phyloP scores from a whole-genome alignment of 2,888 invertebrate species.

The Rhamphomyia laevipes region DNA sequence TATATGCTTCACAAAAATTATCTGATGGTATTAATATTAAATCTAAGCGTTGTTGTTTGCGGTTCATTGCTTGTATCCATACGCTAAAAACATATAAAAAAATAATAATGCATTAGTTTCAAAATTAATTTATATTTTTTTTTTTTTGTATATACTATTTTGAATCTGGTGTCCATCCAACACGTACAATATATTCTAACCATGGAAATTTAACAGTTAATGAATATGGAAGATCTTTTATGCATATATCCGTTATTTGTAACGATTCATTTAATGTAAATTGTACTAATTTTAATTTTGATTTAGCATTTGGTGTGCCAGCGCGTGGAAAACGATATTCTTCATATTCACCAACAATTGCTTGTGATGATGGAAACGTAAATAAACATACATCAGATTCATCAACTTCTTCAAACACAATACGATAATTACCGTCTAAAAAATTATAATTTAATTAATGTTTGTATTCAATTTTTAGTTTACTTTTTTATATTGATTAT shows the following conservation, averaged over 20 bases:
- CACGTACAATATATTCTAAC: constrained; percentile 90
- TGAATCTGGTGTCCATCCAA: constrained; percentile 90
- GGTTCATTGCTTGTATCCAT: constrained; percentile 83
- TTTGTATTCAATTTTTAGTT: too few species aligned
- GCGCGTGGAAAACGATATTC: constrained; percentile 78
- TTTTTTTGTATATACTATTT: constrained; percentile 54
- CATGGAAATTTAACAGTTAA: constrained; percentile 76
- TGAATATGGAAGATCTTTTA: constrained; percentile 62
- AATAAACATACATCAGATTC: constrained; percentile 85
- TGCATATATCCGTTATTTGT: constrained; percentile 63
- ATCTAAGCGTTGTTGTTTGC: constrained; percentile 76
- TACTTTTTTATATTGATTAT: too few species aligned
- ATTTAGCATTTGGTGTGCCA: constrained; percentile 83
- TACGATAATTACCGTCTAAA: constrained; percentile 65
- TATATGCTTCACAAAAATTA: constrained; percentile 50
- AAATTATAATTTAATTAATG: too few species aligned
- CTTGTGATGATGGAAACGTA: constrained; percentile 74
- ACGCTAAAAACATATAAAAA: constrained; percentile 46
- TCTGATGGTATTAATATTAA: constrained; percentile 69
- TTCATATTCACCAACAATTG: constrained; percentile 67
- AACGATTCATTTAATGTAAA: constrained; percentile 50
- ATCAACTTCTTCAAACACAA: constrained; percentile 78
- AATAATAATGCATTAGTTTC: too few species aligned
- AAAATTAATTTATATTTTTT: background rate
- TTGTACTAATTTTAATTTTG: constrained; percentile 74